Evolutionary conservation across 1,140 invertebrate genomes (phyloP).

Genomic region (Littorina saxatilis): DNA sequence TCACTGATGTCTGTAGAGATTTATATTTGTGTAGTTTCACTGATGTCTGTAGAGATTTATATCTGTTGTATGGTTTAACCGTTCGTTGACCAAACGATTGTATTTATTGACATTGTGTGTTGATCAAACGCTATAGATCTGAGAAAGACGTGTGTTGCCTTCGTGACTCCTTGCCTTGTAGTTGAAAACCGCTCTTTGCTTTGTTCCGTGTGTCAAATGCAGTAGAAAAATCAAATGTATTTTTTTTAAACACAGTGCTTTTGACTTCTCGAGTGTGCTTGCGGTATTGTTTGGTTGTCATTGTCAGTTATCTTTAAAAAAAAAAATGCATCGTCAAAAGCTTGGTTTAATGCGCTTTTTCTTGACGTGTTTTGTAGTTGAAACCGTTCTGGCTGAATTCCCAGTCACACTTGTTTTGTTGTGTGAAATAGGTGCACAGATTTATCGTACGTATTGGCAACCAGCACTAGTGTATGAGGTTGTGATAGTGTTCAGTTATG

Average conservation of each 20-base stretch:
- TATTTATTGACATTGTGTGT: not conserved
- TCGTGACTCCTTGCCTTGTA: constrained; percentile 14
- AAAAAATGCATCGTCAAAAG: too few relatives aligned
- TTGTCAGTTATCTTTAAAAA: not conserved
- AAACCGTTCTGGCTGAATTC: not conserved
- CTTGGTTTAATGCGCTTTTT: not conserved
- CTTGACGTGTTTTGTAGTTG: not conserved
- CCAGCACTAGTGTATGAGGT: too few relatives aligned
- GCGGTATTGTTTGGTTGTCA: not conserved
- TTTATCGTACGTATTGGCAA: too few relatives aligned
- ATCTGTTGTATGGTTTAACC: not conserved
- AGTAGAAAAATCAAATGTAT: not conserved
- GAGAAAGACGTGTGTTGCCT: constrained; percentile 23
- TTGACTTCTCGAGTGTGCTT: constrained; percentile 3
- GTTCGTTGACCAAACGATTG: not conserved
- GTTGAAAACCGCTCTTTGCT: not conserved
- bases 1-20: too few relatives aligned
- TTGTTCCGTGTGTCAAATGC: not conserved
- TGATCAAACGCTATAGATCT: not conserved
- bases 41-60: too few relatives aligned
- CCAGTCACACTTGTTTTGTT: too few relatives aligned
- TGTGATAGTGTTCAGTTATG: too few relatives aligned
- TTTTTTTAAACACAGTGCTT: not conserved
- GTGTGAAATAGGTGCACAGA: too few relatives aligned
- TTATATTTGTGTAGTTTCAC: too few relatives aligned